A percentile compares a stretch with the other conserved stretches of the same genome.
These are phyloP conservation scores for Glyphotaelius pellucidus DNA, from an alignment of 2,888 invertebrate genomes.

Conservation along the genomic window DNA sequence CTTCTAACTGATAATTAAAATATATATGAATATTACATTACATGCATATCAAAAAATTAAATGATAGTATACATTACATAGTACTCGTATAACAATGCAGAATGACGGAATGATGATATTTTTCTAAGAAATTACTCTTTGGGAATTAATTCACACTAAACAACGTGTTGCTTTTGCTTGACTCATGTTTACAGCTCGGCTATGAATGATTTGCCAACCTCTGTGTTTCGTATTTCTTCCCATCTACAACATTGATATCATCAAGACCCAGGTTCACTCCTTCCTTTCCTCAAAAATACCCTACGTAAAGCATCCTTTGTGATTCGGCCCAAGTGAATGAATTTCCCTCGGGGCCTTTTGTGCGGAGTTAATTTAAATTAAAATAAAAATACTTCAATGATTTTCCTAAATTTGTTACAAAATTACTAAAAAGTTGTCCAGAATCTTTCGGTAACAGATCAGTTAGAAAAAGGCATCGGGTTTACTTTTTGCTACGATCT, in stretches of 20 bases:
- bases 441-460: background rate
- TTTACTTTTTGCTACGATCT: background rate
- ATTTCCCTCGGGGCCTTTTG: too few species aligned
- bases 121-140: background rate
- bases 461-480: background rate
- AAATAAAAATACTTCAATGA: background rate
- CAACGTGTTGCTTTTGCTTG: background rate
- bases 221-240: too few species aligned
- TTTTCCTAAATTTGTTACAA: background rate
- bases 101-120: background rate
- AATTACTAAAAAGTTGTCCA: background rate
- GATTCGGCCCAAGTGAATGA: too few species aligned
- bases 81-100: background rate
- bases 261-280: too few species aligned
- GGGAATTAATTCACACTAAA: background rate
- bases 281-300: too few species aligned
- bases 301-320: too few species aligned
- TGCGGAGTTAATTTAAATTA: too few species aligned
- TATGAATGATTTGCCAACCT: too few species aligned
- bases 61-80: background rate
- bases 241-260: too few species aligned
- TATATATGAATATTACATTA: background rate
- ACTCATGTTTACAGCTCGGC: too few species aligned
- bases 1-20: too few species aligned
- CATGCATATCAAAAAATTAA: background rate